phyloP scores from a whole-genome alignment of 2,888 invertebrate genomes.

The Sisyra nigra region DNA sequence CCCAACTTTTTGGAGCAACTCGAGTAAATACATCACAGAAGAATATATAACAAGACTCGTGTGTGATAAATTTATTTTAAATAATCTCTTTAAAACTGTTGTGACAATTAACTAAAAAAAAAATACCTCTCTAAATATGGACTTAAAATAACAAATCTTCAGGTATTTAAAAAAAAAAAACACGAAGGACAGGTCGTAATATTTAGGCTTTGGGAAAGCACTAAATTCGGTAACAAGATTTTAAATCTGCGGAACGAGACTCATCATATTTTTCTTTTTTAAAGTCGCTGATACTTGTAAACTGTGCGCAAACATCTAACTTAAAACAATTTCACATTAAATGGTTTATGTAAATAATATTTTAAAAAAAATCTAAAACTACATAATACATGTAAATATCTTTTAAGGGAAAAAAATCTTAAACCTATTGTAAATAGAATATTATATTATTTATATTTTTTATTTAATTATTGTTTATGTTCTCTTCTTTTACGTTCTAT shows the following conservation, averaged over 20 bases:
- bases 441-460: conserved; percentile 4
- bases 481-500: conserved; percentile 1
- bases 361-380: not conserved
- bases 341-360: not conserved
- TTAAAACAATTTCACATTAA: not conserved
- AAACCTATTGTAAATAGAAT: conserved; percentile 3
- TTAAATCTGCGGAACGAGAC: conserved; percentile 8
- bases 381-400: not conserved
- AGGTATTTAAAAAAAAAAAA: conserved; percentile 1
- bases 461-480: conserved; percentile 5
- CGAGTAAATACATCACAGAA: conserved; percentile 44
- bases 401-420: not conserved
- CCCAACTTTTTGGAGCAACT: conserved; percentile 98
- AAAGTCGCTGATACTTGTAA: conserved; percentile 8
- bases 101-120: conserved; percentile 1
- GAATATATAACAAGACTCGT: conserved; percentile 1
- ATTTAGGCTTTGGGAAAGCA: not conserved
- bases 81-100: not conserved
- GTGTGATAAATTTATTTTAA: conserved; percentile 2
- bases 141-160: not conserved
- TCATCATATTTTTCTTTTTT: not conserved
- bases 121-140: too few species aligned
- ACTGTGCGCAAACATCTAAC: conserved; percentile 7
- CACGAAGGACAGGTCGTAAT: not conserved
- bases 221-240: conserved; percentile 5